phyloP scores from a whole-genome alignment of 2,797 vertebrate genomes.

The Takifugu ocellatus region DNA sequence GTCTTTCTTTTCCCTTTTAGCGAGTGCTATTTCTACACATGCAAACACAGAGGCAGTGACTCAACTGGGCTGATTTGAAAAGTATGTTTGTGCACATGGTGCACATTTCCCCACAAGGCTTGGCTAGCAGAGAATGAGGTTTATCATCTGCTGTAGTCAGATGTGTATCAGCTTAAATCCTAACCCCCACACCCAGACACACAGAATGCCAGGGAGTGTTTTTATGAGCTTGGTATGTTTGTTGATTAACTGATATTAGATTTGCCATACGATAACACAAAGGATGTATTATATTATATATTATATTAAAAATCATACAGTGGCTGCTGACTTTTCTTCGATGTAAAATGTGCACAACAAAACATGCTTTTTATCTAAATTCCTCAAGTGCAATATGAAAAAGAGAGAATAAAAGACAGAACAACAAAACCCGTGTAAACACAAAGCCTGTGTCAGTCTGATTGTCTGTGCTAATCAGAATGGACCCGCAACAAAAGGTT shows the following conservation, averaged over 20 bases:
- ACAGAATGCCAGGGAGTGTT: neutral
- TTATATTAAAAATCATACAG: neutral
- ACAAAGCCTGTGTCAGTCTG: neutral
- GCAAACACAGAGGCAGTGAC: slow-evolving; percentile 52
- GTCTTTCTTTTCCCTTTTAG: slow-evolving; percentile 16
- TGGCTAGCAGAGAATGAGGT: slow-evolving; percentile 20
- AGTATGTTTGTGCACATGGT: slow-evolving; percentile 49
- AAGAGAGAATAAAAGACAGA: slow-evolving; percentile 5
- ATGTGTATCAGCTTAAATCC: slow-evolving; percentile 9
- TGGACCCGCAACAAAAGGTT: neutral
- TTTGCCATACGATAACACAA: neutral
- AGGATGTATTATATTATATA: slow-evolving; percentile 5
- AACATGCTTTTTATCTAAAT: slow-evolving; percentile 21
- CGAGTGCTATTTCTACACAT: slow-evolving; percentile 58
- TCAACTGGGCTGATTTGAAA: slow-evolving; percentile 66
- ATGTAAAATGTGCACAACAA: neutral
- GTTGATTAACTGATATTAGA: slow-evolving; percentile 6
- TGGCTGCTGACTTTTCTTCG: slow-evolving; percentile 1
- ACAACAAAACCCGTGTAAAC: neutral
- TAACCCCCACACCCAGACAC: slow-evolving; percentile 17
- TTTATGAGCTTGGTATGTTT: slow-evolving; percentile 11
- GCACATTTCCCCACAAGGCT: slow-evolving; percentile 43
- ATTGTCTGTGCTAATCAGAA: neutral
- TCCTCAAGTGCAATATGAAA: neutral
- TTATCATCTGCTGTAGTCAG: slow-evolving; percentile 18